phyloP scores from a whole-genome alignment of 2,888 invertebrate genomes.

The Panzeria rudis region DNA sequence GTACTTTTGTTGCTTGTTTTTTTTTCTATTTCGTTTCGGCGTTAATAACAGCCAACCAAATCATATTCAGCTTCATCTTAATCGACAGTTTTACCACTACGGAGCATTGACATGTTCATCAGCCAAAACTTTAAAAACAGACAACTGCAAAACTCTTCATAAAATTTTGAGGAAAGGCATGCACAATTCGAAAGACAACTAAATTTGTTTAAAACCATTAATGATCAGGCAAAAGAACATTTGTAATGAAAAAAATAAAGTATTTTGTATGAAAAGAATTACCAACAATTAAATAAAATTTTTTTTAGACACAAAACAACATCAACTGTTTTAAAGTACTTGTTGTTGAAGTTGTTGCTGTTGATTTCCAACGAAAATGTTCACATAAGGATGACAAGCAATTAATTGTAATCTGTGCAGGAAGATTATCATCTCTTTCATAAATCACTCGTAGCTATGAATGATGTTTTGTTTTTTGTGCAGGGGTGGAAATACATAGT shows the following conservation, averaged over 20 bases:
- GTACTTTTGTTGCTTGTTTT: constrained; percentile 9
- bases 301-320: background rate
- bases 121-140: constrained; percentile 47
- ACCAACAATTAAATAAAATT: constrained; percentile 36
- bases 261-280: constrained; percentile 5
- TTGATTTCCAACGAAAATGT: constrained; percentile 37
- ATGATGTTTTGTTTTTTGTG: background rate
- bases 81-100: constrained; percentile 69
- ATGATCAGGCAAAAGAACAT: constrained; percentile 27
- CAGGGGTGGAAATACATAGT: background rate
- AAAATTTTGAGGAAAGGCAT: constrained; percentile 21
- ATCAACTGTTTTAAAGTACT: constrained; percentile 43
- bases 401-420: constrained; percentile 56
- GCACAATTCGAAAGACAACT: constrained; percentile 11
- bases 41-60: constrained; percentile 70
- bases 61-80: constrained; percentile 48
- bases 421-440: constrained; percentile 37
- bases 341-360: constrained; percentile 11
- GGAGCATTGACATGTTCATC: constrained; percentile 72
- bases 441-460: constrained; percentile 29
- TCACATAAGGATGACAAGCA: constrained; percentile 60
- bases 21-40: constrained; percentile 62
- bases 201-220: constrained; percentile 48
- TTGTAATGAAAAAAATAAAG: background rate
- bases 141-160: constrained; percentile 14